Evolutionary conservation across 2,888 invertebrate species (phyloP).

Genomic region (Zonitis immaculata): DNA sequence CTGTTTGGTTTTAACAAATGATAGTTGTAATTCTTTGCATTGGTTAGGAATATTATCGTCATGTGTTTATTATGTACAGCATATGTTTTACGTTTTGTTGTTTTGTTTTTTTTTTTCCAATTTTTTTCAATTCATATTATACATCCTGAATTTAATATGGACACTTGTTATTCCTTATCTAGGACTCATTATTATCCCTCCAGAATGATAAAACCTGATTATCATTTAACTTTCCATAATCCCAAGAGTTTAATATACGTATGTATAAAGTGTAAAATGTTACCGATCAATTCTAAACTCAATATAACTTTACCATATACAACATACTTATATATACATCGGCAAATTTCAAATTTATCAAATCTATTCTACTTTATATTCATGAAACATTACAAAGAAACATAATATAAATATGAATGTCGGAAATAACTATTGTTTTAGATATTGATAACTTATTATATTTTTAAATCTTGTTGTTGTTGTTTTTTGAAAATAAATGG

Average conservation of each 20-base stretch:
- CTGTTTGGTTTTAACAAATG: slow-evolving; percentile 12
- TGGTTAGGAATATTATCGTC: slow-evolving; percentile 9
- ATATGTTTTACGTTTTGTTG: slow-evolving; percentile 11
- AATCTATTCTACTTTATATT: slow-evolving; percentile 17
- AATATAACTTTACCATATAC: slow-evolving; percentile 42
- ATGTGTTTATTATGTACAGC: slow-evolving; percentile 18
- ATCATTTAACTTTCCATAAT: slow-evolving; percentile 27
- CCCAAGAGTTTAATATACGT: slow-evolving; percentile 33
- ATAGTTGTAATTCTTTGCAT: slow-evolving; percentile 12
- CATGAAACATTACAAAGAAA: slow-evolving; percentile 1
- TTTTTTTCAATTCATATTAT: too few species aligned
- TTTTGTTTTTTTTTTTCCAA: too few species aligned
- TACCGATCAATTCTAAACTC: slow-evolving; percentile 43
- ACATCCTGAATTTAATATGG: slow-evolving; percentile 1
- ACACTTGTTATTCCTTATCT: background rate
- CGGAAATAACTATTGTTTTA: too few species aligned
- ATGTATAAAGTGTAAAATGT: slow-evolving; percentile 31
- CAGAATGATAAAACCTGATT: background rate
- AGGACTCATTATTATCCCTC: background rate
- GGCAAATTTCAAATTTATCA: slow-evolving; percentile 31
- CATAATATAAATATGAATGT: too few species aligned
- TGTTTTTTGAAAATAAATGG: too few species aligned
- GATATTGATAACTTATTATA: too few species aligned
- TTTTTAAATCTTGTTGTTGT: too few species aligned
- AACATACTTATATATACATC: too few species aligned